phyloP scores from a whole-genome alignment of 2,888 invertebrate genomes.

The Rotaria socialis region DNA sequence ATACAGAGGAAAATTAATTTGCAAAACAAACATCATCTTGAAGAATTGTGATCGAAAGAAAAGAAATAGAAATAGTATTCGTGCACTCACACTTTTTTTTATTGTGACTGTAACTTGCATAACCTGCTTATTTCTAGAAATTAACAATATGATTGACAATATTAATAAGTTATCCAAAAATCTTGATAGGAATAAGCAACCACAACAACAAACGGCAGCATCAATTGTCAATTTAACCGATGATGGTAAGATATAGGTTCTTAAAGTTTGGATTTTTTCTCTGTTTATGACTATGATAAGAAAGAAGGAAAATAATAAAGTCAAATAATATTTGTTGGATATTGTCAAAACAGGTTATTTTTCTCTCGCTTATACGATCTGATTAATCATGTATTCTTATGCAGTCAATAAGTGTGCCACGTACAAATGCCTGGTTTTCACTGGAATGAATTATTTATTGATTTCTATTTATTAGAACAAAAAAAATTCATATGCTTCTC shows the following conservation, averaged over 20 bases:
- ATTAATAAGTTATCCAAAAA: slow-evolving; percentile 24
- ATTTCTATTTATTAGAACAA: not conserved
- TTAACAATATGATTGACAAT: slow-evolving; percentile 18
- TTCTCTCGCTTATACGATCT: too few relatives aligned
- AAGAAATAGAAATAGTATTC: not conserved
- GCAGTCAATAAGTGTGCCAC: not conserved
- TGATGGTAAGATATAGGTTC: not conserved
- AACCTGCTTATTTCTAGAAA: not conserved
- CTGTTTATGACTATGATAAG: not conserved
- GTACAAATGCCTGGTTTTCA: not conserved
- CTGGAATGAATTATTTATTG: too few relatives aligned
- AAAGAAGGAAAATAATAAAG: not conserved
- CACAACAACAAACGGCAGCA: slow-evolving; percentile 9
- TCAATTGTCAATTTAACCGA: slow-evolving; percentile 6
- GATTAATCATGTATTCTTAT: too few relatives aligned
- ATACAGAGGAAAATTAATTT: not conserved
- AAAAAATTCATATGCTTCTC: not conserved
- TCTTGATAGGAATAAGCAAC: not conserved
- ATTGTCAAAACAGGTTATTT: too few relatives aligned
- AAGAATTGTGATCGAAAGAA: not conserved
- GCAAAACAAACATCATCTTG: not conserved
- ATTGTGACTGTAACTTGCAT: not conserved
- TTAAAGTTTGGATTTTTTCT: not conserved
- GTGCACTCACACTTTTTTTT: not conserved
- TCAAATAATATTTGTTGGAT: too few relatives aligned